Conservation (phyloP, 2,797 vertebrate species). For the Ptychobarbus kaznakovi region DNA sequence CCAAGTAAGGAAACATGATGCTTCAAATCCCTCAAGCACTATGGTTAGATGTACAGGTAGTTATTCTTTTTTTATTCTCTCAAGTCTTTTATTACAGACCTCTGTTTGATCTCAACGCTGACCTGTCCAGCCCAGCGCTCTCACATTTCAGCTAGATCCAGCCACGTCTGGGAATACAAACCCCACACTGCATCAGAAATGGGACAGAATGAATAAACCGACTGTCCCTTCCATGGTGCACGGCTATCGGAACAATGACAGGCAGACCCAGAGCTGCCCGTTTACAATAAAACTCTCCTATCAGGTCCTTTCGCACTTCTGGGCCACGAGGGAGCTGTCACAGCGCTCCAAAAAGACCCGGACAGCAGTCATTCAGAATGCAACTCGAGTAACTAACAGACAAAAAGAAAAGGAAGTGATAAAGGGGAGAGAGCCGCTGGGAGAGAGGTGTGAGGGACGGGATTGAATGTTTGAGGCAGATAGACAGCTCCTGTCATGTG, state of each 20-base stretch:
- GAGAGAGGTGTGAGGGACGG: slow-evolving; percentile 34
- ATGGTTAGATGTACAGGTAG: neutral
- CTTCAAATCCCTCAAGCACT: neutral
- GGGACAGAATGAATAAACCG: slow-evolving; percentile 52
- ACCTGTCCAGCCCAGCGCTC: slow-evolving; percentile 15
- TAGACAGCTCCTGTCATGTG: slow-evolving; percentile 34
- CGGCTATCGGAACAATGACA: slow-evolving; percentile 53
- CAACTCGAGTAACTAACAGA: slow-evolving; percentile 40
- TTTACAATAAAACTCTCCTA: slow-evolving; percentile 50
- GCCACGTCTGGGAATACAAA: slow-evolving; percentile 46
- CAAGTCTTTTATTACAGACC: slow-evolving; percentile 33
- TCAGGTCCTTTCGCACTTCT: slow-evolving; percentile 46
- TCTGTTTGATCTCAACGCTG: slow-evolving; percentile 35
- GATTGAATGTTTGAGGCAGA: slow-evolving; percentile 30
- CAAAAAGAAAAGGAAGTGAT: slow-evolving; percentile 21
- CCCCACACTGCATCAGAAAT: slow-evolving; percentile 51
- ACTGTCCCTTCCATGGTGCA: slow-evolving; percentile 45
- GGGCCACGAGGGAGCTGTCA: slow-evolving; percentile 44
- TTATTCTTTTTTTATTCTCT: neutral
- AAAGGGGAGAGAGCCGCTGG: slow-evolving; percentile 23
- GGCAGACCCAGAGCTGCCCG: slow-evolving; percentile 40
- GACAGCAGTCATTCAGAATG: slow-evolving; percentile 46
- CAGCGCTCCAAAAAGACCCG: slow-evolving; percentile 3
- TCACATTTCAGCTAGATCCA: slow-evolving; percentile 9
- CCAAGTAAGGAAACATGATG: neutral